Evolutionary conservation across 64 coral and sea anemone genomes (phyloP).

Genomic region (Porites australiensis): DNA sequence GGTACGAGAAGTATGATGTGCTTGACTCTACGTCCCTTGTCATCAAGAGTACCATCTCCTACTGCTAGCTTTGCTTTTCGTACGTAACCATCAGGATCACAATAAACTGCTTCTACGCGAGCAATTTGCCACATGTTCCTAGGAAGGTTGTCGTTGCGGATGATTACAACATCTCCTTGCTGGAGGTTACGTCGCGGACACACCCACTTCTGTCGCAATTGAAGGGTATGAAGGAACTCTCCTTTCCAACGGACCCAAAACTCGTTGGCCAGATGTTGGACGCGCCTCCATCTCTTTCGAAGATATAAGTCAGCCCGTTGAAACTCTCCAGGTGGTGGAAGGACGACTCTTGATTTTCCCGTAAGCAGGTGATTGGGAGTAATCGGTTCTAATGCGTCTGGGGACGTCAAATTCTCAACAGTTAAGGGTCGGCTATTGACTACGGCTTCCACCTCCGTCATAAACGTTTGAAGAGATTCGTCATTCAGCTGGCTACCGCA

Average conservation of each 20-base stretch:
- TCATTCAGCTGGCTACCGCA: not conserved
- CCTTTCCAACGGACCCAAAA: not conserved
- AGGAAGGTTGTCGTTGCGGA: conserved; percentile 5
- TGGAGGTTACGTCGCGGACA: not conserved
- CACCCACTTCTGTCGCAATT: conserved; percentile 16
- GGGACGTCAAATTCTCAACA: not conserved
- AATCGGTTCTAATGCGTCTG: not conserved
- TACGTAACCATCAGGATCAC: conserved; percentile 8
- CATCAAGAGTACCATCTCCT: conserved; percentile 13
- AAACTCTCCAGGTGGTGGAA: conserved; percentile 11
- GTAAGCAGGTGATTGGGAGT: not conserved
- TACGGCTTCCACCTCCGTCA: not conserved
- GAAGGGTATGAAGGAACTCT: conserved; percentile 13
- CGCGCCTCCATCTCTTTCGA: not conserved
- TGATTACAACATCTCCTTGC: not conserved
- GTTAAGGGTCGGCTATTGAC: conserved; percentile 12
- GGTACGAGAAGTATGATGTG: not conserved
- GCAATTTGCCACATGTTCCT: conserved; percentile 24
- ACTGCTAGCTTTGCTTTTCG: conserved; percentile 45
- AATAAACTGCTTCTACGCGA: conserved; percentile 15
- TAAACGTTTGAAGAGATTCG: conserved; percentile 20
- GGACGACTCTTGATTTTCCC: not conserved
- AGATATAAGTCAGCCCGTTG: conserved; percentile 5
- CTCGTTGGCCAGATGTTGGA: not conserved
- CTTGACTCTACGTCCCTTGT: conserved; percentile 5